Percentiles rank a stretch among this genome's conserved stretches.
phyloP scores from a whole-genome alignment of 2,113 vertebrate genomes.

The Aphyosemion australe region DNA sequence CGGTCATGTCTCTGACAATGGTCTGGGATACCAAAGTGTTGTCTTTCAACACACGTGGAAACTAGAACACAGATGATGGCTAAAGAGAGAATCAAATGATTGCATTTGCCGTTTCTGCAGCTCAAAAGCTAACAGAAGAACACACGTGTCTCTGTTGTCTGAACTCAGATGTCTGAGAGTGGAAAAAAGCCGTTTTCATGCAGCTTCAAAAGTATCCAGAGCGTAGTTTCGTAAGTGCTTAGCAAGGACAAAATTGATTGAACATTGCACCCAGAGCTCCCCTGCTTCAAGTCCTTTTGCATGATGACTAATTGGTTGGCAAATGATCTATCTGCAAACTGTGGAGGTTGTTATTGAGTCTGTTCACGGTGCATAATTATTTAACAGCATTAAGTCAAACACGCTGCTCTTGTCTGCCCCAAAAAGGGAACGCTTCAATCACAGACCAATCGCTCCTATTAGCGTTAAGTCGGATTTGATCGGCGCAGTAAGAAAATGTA shows the following conservation, averaged over 20 bases:
- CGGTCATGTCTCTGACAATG: slow-evolving; percentile 35
- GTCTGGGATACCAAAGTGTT: slow-evolving; percentile 37
- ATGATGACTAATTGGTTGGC: slow-evolving; percentile 54
- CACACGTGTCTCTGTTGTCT: slow-evolving; percentile 23
- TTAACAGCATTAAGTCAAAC: slow-evolving; percentile 57
- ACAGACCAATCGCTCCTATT: slow-evolving; percentile 21
- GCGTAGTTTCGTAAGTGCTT: slow-evolving; percentile 19
- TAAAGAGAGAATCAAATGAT: slow-evolving; percentile 46
- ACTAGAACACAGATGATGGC: slow-evolving; percentile 45
- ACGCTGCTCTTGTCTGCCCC: slow-evolving; percentile 28
- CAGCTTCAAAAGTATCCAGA: slow-evolving; percentile 29
- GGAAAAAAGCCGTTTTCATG: slow-evolving; percentile 32
- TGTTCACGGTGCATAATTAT: slow-evolving; percentile 51
- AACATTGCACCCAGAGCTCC: slow-evolving; percentile 42
- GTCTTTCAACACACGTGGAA: slow-evolving; percentile 22
- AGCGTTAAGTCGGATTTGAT: slow-evolving; percentile 27
- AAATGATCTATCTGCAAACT: slow-evolving; percentile 51
- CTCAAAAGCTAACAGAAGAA: slow-evolving; percentile 37
- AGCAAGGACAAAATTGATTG: slow-evolving; percentile 42
- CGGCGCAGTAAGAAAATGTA: slow-evolving; percentile 1
- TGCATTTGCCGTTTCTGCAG: slow-evolving; percentile 38
- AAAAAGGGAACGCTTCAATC: slow-evolving; percentile 41
- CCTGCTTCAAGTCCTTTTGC: slow-evolving; percentile 34
- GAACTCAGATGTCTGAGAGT: slow-evolving; percentile 19
- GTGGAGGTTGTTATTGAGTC: slow-evolving; percentile 37